Conservation (phyloP, 2,797 vertebrate species). For the Neosalanx taihuensis region DNA sequence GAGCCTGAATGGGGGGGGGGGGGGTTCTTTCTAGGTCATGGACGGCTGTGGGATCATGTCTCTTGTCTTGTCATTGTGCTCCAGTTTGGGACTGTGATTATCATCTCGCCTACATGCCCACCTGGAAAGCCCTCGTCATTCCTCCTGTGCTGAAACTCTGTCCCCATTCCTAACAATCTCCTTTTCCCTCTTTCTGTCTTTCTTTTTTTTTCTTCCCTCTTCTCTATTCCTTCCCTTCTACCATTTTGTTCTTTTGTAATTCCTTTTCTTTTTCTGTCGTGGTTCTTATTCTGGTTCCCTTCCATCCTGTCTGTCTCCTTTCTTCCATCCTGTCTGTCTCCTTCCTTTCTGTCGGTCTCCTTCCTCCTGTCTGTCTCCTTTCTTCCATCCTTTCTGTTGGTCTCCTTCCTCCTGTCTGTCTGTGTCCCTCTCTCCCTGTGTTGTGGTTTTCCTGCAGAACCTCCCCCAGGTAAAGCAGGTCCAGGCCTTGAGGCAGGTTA, state of each 20-base stretch:
- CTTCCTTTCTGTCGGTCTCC: background rate
- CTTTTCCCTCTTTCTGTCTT: constrained; percentile 27
- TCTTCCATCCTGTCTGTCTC: constrained; percentile 22
- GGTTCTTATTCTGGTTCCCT: constrained; percentile 33
- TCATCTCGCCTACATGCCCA: background rate
- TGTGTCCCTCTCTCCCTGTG: constrained; percentile 52
- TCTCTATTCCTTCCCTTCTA: constrained; percentile 44
- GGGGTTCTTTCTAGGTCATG: constrained; percentile 44
- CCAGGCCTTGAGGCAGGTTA: constrained; percentile 90
- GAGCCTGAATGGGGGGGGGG: constrained; percentile 39
- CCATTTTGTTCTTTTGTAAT: constrained; percentile 25
- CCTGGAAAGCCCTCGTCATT: background rate
- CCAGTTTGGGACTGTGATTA: background rate
- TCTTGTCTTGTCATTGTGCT: background rate
- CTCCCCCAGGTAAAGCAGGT: constrained; percentile 96
- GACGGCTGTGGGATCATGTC: constrained; percentile 38
- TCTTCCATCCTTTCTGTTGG: constrained; percentile 21
- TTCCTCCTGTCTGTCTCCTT: constrained; percentile 18
- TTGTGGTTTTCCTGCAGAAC: constrained; percentile 86
- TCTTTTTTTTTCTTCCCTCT: constrained; percentile 28
- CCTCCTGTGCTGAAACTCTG: constrained; percentile 4
- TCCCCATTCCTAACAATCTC: constrained; percentile 35
- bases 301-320: constrained; percentile 32
- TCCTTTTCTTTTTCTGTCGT: constrained; percentile 24
- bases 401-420: constrained; percentile 13